These are phyloP conservation scores for Colostygia pectinataria DNA, from an alignment of 2,888 invertebrate genomes.

Conservation along the genomic window DNA sequence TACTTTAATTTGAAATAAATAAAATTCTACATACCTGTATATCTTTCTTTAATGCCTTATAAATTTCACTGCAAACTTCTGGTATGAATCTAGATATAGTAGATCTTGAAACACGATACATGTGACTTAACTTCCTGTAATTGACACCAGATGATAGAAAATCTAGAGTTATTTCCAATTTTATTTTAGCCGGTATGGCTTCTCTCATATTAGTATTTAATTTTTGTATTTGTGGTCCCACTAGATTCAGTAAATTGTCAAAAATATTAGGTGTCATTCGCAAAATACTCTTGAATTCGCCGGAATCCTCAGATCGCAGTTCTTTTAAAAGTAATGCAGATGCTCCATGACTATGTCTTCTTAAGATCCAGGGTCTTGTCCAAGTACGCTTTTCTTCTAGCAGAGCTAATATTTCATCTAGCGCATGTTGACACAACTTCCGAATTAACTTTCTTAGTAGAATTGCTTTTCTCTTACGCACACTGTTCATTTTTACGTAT, in stretches of 20 bases:
- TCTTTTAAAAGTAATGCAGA: conserved; percentile 19
- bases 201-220: conserved; percentile 16
- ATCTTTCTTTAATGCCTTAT: no score
- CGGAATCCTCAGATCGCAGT: conserved; percentile 15
- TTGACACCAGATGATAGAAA: no score
- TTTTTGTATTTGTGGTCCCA: conserved; percentile 15
- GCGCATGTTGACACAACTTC: conserved; percentile 29
- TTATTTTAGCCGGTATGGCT: no score
- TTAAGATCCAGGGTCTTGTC: no score
- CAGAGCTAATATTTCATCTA: conserved; percentile 26
- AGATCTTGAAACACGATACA: no score
- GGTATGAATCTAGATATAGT: no score
- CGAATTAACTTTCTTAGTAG: conserved; percentile 26
- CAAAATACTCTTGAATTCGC: no score
- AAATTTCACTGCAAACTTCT: no score
- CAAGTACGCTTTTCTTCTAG: conserved; percentile 12
- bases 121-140: no score
- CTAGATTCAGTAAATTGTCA: conserved; percentile 16
- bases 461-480: no score
- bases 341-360: conserved; percentile 13
- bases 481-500: conserved; percentile 27
- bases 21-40: no score
- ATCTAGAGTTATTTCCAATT: no score
- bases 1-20: conserved; percentile 13
- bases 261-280: conserved; percentile 15